Base-by-base conservation (phyloP, 2,113 vertebrate species). In the Brienomyrus brachyistius region DNA sequence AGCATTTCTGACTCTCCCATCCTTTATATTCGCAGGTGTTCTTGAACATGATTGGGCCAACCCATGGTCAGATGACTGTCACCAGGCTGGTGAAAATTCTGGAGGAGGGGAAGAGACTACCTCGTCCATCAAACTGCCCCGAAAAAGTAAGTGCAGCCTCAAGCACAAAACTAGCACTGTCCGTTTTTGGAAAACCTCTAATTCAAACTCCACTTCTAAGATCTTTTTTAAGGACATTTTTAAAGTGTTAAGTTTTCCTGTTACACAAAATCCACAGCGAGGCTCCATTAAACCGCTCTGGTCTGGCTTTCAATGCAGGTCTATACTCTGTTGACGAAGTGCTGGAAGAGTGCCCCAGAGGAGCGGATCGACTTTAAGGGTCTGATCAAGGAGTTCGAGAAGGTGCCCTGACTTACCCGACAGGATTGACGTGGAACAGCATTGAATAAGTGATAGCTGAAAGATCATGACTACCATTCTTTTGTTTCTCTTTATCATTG, bases 11-110 rank as follows among this genome's bases (percentile, higher is more conserved):
- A 86, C 47, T 15, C 51, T 54, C 85, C 17, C 45, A 9, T 5
- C 15, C 15, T 40, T 45, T 15, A 8, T 56, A 5, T 40, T 43
- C 17, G 9, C 91, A 98, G 97, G 95, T 96, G 51, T 97, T 97
- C 94, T 87, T 96, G 89, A 95, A 96, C 85, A 96, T 96, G 96
- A 97, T 97, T n/a, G 97, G 97, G 77, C 96, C 95, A 74, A 97
- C 96, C 0, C 96, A 97, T 23, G 97, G 97, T 17, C 97, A 97
- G 95, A 98, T 98, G 97, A 97, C 97, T 0, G 97, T 98, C 1
- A 96, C 96, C 0, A 95, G 96, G 90, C 94, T 98, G 27, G 96
- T 97, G 90, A 92, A 95, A 0, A 93, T 96, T 59, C 89, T 98
- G 56, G 96, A 96, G 85, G 95, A 96, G 0, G 96, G 96, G 0